Base-by-base conservation (phyloP, 2,888 invertebrate species). In the Drosophila histrio region DNA sequence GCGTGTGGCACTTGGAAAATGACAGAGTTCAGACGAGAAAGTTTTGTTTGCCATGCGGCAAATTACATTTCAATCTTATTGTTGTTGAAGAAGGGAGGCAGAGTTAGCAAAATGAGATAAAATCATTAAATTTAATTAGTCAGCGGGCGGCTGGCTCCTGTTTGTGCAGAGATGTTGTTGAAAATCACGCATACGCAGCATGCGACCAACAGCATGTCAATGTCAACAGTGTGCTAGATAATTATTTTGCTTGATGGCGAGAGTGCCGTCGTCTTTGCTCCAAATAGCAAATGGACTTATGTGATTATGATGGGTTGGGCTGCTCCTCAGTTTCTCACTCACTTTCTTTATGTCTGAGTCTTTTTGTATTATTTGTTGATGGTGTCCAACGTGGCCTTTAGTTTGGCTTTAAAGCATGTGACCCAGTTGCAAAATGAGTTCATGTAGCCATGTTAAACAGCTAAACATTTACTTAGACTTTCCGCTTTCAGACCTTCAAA, bases 111-210 rank as follows among this genome's bases (percentile, higher is more conserved):
- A 71, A 84, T 73, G 47, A 71, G 44, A 77, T 81, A 60, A 67
- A 66, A 73, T 73, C 66, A 77, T 71, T 64, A 65, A 71, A 87
- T 84, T 68, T 59, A 71, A 81, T 87, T 84, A 87, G 58, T 63
- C 64, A 77, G 72, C 69, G 66, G 64, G 65, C 52, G 62, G 38
- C 63, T 64, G 60, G 36, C 65, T 32, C 19, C 19, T 46, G 43
- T 53, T 64, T 46, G 39, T 60, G 38, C 9, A 9, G 22, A 15
- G 26, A 6, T 54, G 15, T 57, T 60, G 34, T 28, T 39, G 52
- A 52, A 80, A 77, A 81, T 81, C 85, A 74, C 75, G 79, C 65
- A 87, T 78, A 81, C 88, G 75, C 85, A 77, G 64, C 58, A 52
- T 79, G 53, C 22, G 56, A 38, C 57, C 24, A 53, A 44, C 64